Base-by-base conservation (phyloP, 2,113 vertebrate species). In the Motacilla tschutschensis region DNA sequence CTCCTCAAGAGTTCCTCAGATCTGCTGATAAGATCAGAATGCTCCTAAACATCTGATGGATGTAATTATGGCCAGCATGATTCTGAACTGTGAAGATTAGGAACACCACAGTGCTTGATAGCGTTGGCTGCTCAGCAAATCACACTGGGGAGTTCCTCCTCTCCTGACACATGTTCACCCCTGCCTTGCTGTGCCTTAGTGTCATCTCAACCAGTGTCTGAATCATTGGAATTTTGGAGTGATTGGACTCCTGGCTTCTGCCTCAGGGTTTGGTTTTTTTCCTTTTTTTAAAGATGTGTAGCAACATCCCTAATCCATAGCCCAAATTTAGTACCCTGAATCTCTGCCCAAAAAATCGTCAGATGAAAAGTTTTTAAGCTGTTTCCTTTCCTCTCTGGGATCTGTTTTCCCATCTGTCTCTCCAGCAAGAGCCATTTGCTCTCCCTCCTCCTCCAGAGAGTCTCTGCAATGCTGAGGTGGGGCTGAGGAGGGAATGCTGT, bases 301-400 rank as follows among this genome's bases (percentile, higher is more conserved):
- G 85, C 81, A 85, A 58, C 80, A 82, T 87, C 93, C 72, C 67
- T 93, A 92, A 92, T 79, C 88, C 73, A 35, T 18, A 84, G 86
- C 75, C 89, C 94, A 88, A 88, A 95, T 95, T 94, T 95, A 94
- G 94, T 74, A 87, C 89, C 81, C 81, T 85, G 87, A 88, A 87
- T 73, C 83, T 50, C 25, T 57, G 69, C 92, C 91, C 74, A 83
- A 77, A 89, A 83, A 88, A 67, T n/a, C 75, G 54, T 94, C 93
- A 94, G 89, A 80, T 71, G 63, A 72, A 58, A 78, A 85, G 78
- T 79, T 83, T 90, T 87, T 51, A 85, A 87, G 88, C 51, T 4
- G 3, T 88, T 92, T 93, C 77, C 67, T 90, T 88, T 92, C 83
- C 35, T 63, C 53, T 77, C 59, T 73, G 53, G 33, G 59, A 54